Evolutionary conservation across 2,113 vertebrate genomes (phyloP).

Genomic region (Theropithecus gelada): DNA sequence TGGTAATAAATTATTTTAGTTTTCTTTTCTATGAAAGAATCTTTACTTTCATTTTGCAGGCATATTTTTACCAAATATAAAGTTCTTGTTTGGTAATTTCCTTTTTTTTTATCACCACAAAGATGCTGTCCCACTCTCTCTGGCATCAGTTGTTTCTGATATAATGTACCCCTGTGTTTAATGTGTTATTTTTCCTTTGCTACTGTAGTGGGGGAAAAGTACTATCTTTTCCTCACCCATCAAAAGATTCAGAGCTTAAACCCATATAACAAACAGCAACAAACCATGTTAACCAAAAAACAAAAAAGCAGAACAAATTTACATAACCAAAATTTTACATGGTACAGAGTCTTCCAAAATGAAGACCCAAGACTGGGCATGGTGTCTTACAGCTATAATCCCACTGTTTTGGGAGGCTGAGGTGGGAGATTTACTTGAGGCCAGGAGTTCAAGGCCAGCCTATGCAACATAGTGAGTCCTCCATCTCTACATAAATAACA

Average conservation of each 20-base stretch:
- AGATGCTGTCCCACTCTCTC: not conserved
- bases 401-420: no score
- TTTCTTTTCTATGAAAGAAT: not conserved
- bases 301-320: not conserved
- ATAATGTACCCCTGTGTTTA: not conserved
- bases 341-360: not conserved
- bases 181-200: not conserved
- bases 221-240: not conserved
- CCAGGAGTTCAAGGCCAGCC: no score
- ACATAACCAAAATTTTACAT: not conserved
- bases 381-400: no score
- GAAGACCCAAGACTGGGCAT: no score
- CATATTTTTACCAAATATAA: not conserved
- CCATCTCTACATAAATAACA: no score
- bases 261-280: not conserved
- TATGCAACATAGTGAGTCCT: no score
- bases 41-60: not conserved
- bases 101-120: not conserved
- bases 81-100: not conserved
- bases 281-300: no score
- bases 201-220: not conserved
- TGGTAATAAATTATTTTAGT: not conserved
- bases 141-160: not conserved
- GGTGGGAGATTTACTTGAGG: no score
- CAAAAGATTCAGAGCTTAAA: not conserved